A percentile compares a stretch with the other conserved stretches of the same genome.
Conservation (phyloP, 37 sponge, comb jelly and placozoan genomes). For the Eunapius fragilis region DNA sequence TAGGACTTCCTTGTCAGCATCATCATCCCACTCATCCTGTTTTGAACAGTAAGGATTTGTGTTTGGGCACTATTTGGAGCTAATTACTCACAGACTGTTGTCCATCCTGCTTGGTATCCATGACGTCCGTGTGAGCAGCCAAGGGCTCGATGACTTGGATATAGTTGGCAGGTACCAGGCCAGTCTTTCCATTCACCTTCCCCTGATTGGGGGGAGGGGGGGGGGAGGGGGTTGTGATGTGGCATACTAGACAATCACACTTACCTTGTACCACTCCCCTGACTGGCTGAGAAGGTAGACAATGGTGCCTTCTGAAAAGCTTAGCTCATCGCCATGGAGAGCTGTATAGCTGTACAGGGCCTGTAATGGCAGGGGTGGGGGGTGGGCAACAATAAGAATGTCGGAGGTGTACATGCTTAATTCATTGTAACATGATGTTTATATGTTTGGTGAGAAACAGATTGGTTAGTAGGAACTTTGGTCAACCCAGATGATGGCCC, state of each 20-base stretch:
- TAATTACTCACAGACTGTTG: slow-evolving; percentile 2
- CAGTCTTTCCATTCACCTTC: slow-evolving; percentile 35
- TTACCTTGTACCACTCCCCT: slow-evolving; percentile 37
- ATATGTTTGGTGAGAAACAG: background rate
- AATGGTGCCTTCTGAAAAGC: slow-evolving; percentile 31
- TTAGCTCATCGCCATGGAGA: slow-evolving; percentile 55
- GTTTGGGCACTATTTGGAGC: background rate
- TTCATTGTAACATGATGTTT: too few species aligned
- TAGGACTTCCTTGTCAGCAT: slow-evolving; percentile 7
- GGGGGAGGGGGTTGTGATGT: background rate
- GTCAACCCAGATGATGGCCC: too few species aligned
- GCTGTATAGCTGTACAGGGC: slow-evolving; percentile 55
- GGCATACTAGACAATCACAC: too few species aligned
- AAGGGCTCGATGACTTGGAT: slow-evolving; percentile 55
- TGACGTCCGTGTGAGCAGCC: background rate
- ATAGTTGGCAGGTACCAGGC: slow-evolving; percentile 71
- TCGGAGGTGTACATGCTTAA: too few species aligned
- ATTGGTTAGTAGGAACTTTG: too few species aligned
- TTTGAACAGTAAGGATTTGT: background rate
- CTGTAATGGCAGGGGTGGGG: too few species aligned
- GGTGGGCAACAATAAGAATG: too few species aligned
- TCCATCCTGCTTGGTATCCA: background rate
- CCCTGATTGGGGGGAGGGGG: slow-evolving; percentile 7
- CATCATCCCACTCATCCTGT: slow-evolving; percentile 57
- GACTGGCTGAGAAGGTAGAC: too few species aligned